Percentiles rank a stretch among this genome's conserved stretches.
phyloP scores from a whole-genome alignment of 2,888 invertebrate species.

The Caenorhabditis sp. region DNA sequence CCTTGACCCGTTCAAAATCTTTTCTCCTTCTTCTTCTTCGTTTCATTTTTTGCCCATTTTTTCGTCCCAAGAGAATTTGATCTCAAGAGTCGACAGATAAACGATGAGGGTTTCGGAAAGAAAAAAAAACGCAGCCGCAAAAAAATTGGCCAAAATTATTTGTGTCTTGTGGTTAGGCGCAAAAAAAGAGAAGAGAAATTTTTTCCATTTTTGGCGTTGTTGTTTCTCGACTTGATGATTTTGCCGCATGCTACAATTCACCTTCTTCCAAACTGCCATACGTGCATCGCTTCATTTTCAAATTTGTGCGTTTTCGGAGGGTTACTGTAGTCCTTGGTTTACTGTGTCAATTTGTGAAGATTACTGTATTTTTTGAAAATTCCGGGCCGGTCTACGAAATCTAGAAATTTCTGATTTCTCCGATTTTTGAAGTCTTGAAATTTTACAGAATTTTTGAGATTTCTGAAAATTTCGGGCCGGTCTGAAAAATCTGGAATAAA shows the following conservation, averaged over 20 bases:
- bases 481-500: too few species aligned
- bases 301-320: conserved; percentile 16
- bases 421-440: too few species aligned
- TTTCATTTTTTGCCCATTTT: neutral
- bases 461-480: too few species aligned
- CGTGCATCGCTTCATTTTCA: conserved; percentile 32
- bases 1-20: too few species aligned
- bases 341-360: too few species aligned
- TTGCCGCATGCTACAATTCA: conserved; percentile 32
- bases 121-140: neutral
- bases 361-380: too few species aligned
- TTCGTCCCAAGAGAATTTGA: neutral
- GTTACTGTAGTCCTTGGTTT: too few species aligned
- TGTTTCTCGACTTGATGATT: neutral
- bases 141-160: conserved; percentile 3
- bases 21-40: too few species aligned
- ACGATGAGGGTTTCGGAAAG: neutral
- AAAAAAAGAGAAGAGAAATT: neutral
- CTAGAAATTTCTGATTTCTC: too few species aligned
- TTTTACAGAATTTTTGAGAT: too few species aligned
- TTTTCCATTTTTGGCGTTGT: neutral
- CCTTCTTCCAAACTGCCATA: conserved; percentile 33
- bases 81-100: neutral
- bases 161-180: neutral
- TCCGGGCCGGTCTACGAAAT: too few species aligned